These are phyloP conservation scores for Periphyllus acericola DNA, from an alignment of 2,888 invertebrate species.

Conservation along the genomic window DNA sequence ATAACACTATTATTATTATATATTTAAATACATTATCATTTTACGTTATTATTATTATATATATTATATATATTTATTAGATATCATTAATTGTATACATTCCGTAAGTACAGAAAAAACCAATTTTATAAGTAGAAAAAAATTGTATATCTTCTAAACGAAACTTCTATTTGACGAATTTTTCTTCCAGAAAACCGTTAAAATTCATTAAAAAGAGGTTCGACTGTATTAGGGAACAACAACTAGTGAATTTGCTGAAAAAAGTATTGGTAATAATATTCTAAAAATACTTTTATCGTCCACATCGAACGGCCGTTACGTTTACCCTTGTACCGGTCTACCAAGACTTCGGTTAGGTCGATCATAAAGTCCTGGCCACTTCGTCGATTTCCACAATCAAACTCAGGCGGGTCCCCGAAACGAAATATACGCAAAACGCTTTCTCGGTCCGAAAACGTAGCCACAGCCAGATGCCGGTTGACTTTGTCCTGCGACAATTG, in stretches of 20 bases:
- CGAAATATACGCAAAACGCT: conserved; percentile 19
- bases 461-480: conserved; percentile 37
- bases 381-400: neutral
- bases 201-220: too few species aligned
- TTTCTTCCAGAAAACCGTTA: too few species aligned
- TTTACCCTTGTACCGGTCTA: conserved; percentile 20
- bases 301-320: neutral
- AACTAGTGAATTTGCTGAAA: neutral
- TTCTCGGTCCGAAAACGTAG: neutral
- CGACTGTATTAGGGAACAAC: neutral
- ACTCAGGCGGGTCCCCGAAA: neutral
- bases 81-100: too few species aligned
- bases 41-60: too few species aligned
- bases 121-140: too few species aligned
- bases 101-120: too few species aligned
- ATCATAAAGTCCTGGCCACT: neutral
- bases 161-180: too few species aligned
- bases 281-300: conserved; percentile 38
- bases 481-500: conserved; percentile 18
- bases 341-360: neutral
- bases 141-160: too few species aligned
- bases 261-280: neutral
- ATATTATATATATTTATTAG: too few species aligned
- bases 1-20: too few species aligned
- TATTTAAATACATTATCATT: too few species aligned